Evolutionary conservation across 64 coral and sea anemone species (phyloP), one percentile per base, ranked within the genome.

Genomic region (Montipora efflorescens): DNA sequence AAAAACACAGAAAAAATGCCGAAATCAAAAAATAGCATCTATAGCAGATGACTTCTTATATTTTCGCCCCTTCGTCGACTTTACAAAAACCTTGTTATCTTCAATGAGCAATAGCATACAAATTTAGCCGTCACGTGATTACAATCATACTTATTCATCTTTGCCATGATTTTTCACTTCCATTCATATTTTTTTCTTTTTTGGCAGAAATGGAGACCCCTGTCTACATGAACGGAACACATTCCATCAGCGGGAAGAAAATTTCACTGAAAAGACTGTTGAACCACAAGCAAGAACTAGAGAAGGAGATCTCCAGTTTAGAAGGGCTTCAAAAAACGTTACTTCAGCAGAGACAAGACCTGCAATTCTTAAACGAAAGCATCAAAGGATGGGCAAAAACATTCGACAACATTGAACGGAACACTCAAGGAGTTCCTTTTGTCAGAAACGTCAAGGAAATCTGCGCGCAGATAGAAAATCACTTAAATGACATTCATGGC

Each of bases 371-470:
- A 9, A 92, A 85, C 2, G 88, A 76, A 2, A 94, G 46, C 57
- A 91, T 97, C 12, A 97, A 89, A 82, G 78, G 76, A 75, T 97
- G 96, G 96, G 88, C 96, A 18, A 45, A 62, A 12, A 75, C 81
- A 59, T 97, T 97, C 48, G 90, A 95, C 74, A 94, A 92, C 70
- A 87, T 89, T 46, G 91, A 93, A 58, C 77, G 96, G 4, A 97
- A 97, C 59, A 97, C 81, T 49, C 96, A 97, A 79, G 96, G 96
- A 2, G 96, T 97, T 57, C 96, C 96, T 1, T 97, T 95, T 7
- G 96, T 97, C 10, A 75, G 96, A 78, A 97, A 90, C 71, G 93
- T 95, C 58, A 97, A 97, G 72, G 96, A 97, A 92, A 95, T 97
- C 13, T 97, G 92, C 48, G 84, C 79, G 64, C 84, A 88, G 62